Evolutionary conservation across 2,888 invertebrate genomes (phyloP).

Genomic region (Aethes cnicana): DNA sequence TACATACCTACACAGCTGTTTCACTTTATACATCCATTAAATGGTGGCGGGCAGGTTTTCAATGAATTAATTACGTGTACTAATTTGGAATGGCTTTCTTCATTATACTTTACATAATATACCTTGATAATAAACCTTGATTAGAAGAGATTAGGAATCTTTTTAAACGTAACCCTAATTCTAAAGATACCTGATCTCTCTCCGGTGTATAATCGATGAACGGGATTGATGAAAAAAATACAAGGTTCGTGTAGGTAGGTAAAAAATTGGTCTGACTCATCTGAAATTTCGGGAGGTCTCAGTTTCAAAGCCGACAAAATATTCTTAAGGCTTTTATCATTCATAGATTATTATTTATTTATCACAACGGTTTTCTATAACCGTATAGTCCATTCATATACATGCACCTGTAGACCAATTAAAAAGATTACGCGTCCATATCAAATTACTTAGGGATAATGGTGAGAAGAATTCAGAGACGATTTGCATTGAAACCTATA

Average conservation of each 20-base stretch:
- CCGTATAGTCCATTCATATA: too few species aligned
- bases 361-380: too few species aligned
- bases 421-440: too few species aligned
- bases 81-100: conserved; percentile 11
- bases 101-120: neutral
- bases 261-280: conserved; percentile 8
- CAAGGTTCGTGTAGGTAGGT: neutral
- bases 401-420: too few species aligned
- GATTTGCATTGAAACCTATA: too few species aligned
- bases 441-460: too few species aligned
- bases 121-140: conserved; percentile 2
- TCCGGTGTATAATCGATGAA: neutral
- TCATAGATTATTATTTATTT: neutral
- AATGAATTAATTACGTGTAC: conserved; percentile 23
- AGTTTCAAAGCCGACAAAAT: neutral
- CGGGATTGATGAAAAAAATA: conserved; percentile 5
- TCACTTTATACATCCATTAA: conserved; percentile 42
- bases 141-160: neutral
- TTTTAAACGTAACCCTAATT: neutral
- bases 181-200: neutral
- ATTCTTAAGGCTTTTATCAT: neutral
- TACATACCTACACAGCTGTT: conserved; percentile 66
- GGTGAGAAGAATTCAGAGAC: too few species aligned
- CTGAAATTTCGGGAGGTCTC: neutral
- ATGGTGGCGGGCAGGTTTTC: conserved; percentile 18